Percentiles rank a stretch among this genome's conserved stretches.
These are phyloP conservation scores for Chionis minor DNA, from an alignment of 2,113 vertebrate genomes.

Conservation along the genomic window DNA sequence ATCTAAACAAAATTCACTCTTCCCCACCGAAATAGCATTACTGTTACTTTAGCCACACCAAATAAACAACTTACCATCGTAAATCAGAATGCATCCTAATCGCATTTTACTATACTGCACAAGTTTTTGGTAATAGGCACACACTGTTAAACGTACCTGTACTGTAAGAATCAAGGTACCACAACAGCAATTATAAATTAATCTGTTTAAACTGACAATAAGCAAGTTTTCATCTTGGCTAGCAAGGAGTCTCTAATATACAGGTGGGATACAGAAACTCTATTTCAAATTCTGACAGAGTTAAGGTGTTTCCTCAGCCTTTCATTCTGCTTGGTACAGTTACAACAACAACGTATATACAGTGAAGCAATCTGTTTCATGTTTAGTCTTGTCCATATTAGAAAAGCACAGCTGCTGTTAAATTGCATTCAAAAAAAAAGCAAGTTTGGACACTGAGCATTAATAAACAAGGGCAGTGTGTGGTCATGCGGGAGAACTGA, in stretches of 20 bases:
- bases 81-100: neutral
- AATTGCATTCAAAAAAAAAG: neutral
- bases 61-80: neutral
- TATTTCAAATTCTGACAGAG: neutral
- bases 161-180: neutral
- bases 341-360: neutral
- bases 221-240: neutral
- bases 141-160: neutral
- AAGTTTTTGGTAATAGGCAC: neutral
- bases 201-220: neutral
- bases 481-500: neutral
- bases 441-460: neutral
- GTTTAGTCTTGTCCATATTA: slow-evolving; percentile 18
- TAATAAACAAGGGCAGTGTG: neutral
- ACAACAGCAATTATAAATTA: neutral
- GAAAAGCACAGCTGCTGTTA: slow-evolving; percentile 17
- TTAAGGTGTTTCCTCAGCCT: neutral
- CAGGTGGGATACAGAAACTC: neutral
- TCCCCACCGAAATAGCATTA: neutral
- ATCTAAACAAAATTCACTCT: neutral
- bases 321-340: neutral
- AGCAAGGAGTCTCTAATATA: neutral
- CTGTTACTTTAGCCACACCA: neutral
- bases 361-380: neutral
- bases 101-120: neutral